A percentile compares a stretch with the other conserved stretches of the same genome.
Conservation (phyloP, 2,797 vertebrate genomes). For the Hybognathus amarus region DNA sequence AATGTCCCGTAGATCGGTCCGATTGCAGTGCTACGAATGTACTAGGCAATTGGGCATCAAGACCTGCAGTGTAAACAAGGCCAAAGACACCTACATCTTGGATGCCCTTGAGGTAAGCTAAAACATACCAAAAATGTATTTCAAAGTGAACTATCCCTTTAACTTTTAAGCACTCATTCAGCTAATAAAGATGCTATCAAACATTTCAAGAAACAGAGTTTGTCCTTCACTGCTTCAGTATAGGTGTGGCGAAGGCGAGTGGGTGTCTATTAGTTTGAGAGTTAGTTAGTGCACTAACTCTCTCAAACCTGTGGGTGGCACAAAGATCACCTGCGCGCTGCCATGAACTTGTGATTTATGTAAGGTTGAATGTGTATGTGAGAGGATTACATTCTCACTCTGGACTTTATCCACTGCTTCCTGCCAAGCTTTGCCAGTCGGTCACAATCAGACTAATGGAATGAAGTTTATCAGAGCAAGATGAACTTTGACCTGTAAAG, state of each 20-base stretch:
- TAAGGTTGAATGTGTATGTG: conserved; percentile 15
- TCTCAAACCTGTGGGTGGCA: conserved; percentile 52
- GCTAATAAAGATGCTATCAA: too few relatives aligned
- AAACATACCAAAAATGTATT: too few relatives aligned
- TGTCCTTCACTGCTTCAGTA: neutral
- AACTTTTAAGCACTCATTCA: neutral
- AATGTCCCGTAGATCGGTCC: too few relatives aligned
- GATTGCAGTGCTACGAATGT: too few relatives aligned
- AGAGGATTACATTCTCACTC: conserved; percentile 57
- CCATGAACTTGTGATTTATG: conserved; percentile 20
- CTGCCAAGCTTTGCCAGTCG: conserved; percentile 61
- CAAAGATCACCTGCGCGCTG: conserved; percentile 18
- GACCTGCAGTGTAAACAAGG: too few relatives aligned
- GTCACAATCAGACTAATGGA: conserved; percentile 70
- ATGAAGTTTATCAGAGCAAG: conserved; percentile 66
- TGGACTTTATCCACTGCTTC: conserved; percentile 63
- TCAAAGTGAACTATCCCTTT: too few relatives aligned
- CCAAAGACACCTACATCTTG: too few relatives aligned
- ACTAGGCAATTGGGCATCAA: too few relatives aligned
- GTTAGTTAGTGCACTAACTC: conserved; percentile 36
- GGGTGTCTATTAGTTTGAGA: neutral
- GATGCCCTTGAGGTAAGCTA: too few relatives aligned
- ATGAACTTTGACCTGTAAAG: conserved; percentile 61
- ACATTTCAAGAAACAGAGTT: neutral
- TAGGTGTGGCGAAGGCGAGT: neutral